A percentile compares a stretch with the other conserved stretches of the same genome.
phyloP scores from a whole-genome alignment of 1,140 invertebrate species.

The Metopolophium dirhodum region DNA sequence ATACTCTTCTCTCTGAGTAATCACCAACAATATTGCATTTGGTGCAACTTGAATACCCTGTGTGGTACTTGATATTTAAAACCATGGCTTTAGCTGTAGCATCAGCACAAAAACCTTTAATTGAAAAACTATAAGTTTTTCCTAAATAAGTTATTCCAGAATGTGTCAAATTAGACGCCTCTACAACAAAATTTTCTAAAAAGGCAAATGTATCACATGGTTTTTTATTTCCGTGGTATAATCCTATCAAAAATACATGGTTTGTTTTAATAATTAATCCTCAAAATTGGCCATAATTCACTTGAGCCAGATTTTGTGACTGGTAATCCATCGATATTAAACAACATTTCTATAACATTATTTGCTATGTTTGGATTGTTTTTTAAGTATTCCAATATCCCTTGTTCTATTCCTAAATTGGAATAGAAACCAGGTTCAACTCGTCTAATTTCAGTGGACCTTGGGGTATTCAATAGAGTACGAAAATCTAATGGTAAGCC shows the following conservation, averaged over 20 bases:
- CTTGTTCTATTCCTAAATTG: background rate
- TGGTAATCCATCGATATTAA: constrained; percentile 60
- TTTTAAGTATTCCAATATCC: background rate
- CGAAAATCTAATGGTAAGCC: background rate
- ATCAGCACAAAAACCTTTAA: constrained; percentile 60
- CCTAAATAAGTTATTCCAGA: constrained; percentile 56
- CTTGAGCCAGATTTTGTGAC: constrained; percentile 57
- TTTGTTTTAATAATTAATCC: background rate
- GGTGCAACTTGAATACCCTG: constrained; percentile 60
- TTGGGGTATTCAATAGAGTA: background rate
- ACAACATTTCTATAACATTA: background rate
- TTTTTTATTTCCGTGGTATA: constrained; percentile 60
- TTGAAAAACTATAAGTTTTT: constrained; percentile 51
- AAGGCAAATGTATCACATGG: constrained; percentile 57
- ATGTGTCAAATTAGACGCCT: constrained; percentile 56
- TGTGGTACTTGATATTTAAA: constrained; percentile 59
- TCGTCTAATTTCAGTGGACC: background rate
- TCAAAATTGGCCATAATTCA: constrained; percentile 61
- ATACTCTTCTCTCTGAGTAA: constrained; percentile 59
- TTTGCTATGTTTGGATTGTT: background rate
- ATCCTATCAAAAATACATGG: constrained; percentile 58
- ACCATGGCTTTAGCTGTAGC: constrained; percentile 60
- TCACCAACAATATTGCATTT: constrained; percentile 60
- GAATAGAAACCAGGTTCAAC: background rate
- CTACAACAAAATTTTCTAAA: constrained; percentile 59